A percentile compares a stretch with the other conserved stretches of the same genome.
Conservation (phyloP, 2,888 invertebrate species). For the Plebejus melissa region DNA sequence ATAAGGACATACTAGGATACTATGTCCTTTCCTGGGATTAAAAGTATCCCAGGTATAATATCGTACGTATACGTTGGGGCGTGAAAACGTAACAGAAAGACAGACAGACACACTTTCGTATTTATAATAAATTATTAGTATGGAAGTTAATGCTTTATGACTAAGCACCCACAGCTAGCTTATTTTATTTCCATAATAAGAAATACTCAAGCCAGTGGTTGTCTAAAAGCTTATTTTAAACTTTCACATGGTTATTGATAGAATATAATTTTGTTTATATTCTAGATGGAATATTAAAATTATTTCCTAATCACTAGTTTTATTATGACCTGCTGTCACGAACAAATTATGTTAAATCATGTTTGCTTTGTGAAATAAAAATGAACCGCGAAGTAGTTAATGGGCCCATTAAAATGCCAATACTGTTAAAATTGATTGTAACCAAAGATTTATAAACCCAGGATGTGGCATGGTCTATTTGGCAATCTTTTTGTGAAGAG, state of each 20-base stretch:
- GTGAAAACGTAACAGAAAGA: no score
- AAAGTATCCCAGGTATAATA: no score
- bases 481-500: not conserved
- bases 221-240: not conserved
- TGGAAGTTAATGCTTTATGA: no score
- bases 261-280: not conserved
- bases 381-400: not conserved
- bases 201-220: no score
- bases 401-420: slow-evolving; percentile 2
- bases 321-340: not conserved
- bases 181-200: no score
- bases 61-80: no score
- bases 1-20: no score
- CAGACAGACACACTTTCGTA: no score
- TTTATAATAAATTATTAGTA: no score
- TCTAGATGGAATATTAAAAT: not conserved
- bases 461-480: not conserved
- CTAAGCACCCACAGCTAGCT: no score
- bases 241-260: not conserved
- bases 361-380: not conserved
- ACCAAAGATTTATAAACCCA: not conserved
- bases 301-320: not conserved
- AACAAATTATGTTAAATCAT: not conserved
- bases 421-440: slow-evolving; percentile 1
- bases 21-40: no score